Conservation (phyloP, 2,113 vertebrate genomes). For the Callospermophilus lateralis region DNA sequence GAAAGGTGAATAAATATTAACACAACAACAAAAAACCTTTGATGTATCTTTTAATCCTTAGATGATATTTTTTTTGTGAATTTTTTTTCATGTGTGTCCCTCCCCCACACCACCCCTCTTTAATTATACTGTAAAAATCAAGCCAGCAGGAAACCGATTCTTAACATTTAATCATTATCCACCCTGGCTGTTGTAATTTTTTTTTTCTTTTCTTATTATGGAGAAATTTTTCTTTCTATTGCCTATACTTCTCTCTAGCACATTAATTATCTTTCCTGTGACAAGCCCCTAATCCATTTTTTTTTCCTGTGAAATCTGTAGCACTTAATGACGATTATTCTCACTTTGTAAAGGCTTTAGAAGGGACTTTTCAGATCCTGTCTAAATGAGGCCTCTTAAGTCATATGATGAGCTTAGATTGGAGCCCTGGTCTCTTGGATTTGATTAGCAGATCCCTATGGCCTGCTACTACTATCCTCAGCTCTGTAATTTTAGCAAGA, state of each 20-base stretch:
- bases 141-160: slow-evolving; percentile 73
- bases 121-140: slow-evolving; percentile 79
- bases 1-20: slow-evolving; percentile 65
- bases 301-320: slow-evolving; percentile 59
- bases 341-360: slow-evolving; percentile 67
- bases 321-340: slow-evolving; percentile 82
- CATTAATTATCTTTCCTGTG: slow-evolving; percentile 74
- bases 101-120: background rate
- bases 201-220: slow-evolving; percentile 71
- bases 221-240: slow-evolving; percentile 78
- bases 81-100: background rate
- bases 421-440: background rate
- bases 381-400: slow-evolving; percentile 71
- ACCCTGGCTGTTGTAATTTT: slow-evolving; percentile 64
- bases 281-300: slow-evolving; percentile 76
- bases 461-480: slow-evolving; percentile 63
- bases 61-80: slow-evolving; percentile 1
- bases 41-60: slow-evolving; percentile 30
- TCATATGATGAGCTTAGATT: slow-evolving; percentile 62
- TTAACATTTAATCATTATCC: slow-evolving; percentile 74
- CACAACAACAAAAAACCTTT: background rate
- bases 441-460: slow-evolving; percentile 64
- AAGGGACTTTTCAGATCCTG: slow-evolving; percentile 71
- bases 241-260: slow-evolving; percentile 55
- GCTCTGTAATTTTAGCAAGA: slow-evolving; percentile 63